These are phyloP conservation scores for Paguma larvata DNA, from an alignment of 2,797 vertebrate species.

Conservation along the genomic window DNA sequence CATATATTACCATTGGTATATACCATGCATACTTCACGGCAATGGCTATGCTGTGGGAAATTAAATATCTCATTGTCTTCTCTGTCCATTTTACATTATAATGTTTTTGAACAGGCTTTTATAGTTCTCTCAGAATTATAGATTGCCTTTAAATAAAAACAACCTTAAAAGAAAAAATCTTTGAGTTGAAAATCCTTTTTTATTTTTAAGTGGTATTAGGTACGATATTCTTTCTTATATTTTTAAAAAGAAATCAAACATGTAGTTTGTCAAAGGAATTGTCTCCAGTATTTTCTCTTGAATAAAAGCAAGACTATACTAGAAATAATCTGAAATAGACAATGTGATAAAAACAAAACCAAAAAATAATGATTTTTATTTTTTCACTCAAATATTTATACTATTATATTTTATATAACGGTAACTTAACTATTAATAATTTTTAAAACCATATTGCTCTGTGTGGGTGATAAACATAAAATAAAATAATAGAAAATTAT, in stretches of 20 bases:
- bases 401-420: not conserved
- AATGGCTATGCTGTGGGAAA: not conserved
- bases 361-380: not conserved
- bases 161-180: conserved; percentile 1
- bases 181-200: not conserved
- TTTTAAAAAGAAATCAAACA: not conserved
- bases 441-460: too few relatives aligned
- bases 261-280: not conserved
- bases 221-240: not conserved
- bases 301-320: not conserved
- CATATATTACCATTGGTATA: conserved; percentile 11
- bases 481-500: too few relatives aligned
- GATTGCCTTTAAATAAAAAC: conserved; percentile 10
- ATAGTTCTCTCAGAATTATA: not conserved
- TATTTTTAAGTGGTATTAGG: not conserved
- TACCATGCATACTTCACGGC: conserved; percentile 16
- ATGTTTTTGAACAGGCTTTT: not conserved
- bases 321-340: not conserved
- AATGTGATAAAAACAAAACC: not conserved
- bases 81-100: conserved; percentile 38
- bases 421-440: not conserved
- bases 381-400: not conserved
- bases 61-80: conserved; percentile 45
- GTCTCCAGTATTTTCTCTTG: not conserved
- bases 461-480: too few relatives aligned